These are phyloP conservation scores for Tetragnatha montana DNA, from an alignment of 2,888 invertebrate genomes.

Conservation along the genomic window DNA sequence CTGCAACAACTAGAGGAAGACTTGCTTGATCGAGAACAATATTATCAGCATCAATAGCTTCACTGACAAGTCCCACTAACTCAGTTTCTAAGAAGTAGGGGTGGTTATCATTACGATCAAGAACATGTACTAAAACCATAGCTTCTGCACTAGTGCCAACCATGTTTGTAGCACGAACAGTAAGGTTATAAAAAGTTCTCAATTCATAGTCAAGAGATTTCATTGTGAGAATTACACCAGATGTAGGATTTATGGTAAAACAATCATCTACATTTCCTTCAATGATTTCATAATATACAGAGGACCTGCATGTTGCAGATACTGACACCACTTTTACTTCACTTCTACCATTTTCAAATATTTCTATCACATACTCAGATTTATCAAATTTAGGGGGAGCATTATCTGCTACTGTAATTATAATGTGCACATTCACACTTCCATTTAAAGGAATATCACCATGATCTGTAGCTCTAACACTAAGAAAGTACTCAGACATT, in stretches of 20 bases:
- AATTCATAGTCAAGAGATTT: conserved; percentile 73
- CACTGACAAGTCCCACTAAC: conserved; percentile 82
- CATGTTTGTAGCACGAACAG: conserved; percentile 82
- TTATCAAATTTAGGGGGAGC: conserved; percentile 84
- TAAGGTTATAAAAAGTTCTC: conserved; percentile 71
- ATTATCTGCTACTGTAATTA: conserved; percentile 91
- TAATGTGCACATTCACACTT: conserved; percentile 89
- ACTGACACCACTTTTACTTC: conserved; percentile 82
- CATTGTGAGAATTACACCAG: conserved; percentile 81
- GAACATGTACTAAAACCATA: conserved; percentile 86
- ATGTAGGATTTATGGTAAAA: conserved; percentile 90
- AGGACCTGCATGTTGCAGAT: conserved; percentile 86
- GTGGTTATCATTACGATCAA: conserved; percentile 91
- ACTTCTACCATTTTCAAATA: conserved; percentile 88
- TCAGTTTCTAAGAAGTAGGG: conserved; percentile 82
- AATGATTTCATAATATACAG: conserved; percentile 86
- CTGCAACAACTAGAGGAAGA: conserved; percentile 88
- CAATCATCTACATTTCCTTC: conserved; percentile 84
- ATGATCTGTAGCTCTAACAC: conserved; percentile 87
- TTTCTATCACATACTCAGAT: conserved; percentile 81
- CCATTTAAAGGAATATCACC: conserved; percentile 84
- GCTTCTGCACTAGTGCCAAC: conserved; percentile 83
- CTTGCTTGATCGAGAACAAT: conserved; percentile 83
- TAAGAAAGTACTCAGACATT: conserved; percentile 86
- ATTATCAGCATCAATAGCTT: conserved; percentile 84